Evolutionary conservation across 2,888 invertebrate species (phyloP), one percentile per base, ranked within the genome.

Genomic region (Ctena decussata): DNA sequence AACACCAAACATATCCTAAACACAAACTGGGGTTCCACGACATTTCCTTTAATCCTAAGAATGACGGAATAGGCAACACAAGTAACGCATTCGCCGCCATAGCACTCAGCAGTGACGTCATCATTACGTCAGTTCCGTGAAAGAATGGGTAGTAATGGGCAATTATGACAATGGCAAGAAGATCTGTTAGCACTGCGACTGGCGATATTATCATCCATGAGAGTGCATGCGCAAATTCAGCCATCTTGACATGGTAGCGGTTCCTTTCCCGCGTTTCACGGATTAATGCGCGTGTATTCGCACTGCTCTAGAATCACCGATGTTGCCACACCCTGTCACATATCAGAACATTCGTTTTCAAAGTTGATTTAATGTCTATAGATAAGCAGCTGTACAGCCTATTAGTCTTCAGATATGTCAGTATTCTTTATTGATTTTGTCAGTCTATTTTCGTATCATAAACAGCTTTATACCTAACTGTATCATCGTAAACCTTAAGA

Each of bases 41-140:
- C 11, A 78, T 70, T 21, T 84, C 87, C 0, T 77, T 82, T n/a
- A 92, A 53, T 30, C 80, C 84, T 53, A 92, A 30, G 18, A 89
- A 80, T 2, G 93, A 91, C 0, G 92, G 93, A 35, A 93, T 81
- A 21, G 93, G 92, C 44, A 92, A 71, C 32, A 91, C 86, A 21
- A 93, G 60, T 6, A 89, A 21, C 0, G 90, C 91, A 79, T 92
- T 91, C 72, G 89, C 80, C 35, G 87, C 80, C 92, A 93, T 91
- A 21, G 92, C 84, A 35, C 89, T 87, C 46, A 93, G 57, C 3
- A 93, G 81, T 18, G 93, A 93, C 24, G 92, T 80, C 30, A 93
- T 77, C 3, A 90, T 89, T 76, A 93, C 89, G 85, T 94, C 94
- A 24, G 92, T 91, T 74, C 93, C 93, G 83, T 93, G 93, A 75